Evolutionary conservation across 2,888 invertebrate species (phyloP), one percentile per base, ranked within the genome.

Genomic region (Saturnia japonica): DNA sequence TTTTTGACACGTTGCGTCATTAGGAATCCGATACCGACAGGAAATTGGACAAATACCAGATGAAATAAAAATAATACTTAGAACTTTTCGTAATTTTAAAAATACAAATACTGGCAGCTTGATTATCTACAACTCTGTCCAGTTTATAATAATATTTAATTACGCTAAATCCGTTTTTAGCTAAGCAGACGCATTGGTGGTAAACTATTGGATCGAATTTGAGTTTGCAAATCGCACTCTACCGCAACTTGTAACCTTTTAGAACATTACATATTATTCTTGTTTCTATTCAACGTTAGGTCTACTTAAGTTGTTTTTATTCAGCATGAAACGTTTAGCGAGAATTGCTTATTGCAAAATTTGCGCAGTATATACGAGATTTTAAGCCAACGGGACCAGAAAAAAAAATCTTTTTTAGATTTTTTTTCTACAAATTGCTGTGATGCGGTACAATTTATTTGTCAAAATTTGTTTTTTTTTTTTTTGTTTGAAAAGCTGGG

Each of bases 41-140:
- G 91, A 91, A 89, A 91, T 90, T 86, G 86, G 85, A 80, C 79
- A 79, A 87, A 86, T 87, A 81, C 70, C 68, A 68, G 22, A 4
- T 45, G 51, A 68, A 71, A 60, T 69, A 67, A 28, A 16, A 60
- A 68, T 34, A 70, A 12, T 57, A 28, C 57, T 28, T 60, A 28
- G 54, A 28, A 71, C 68, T 68, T n/a, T 71, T 68, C 70, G 28
- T 47, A 60, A 72, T 75, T 76, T 77, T 80, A 75, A 73, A 77
- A 76, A 16, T 19, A 47, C 74, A 76, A 72, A 67, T 71, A 75
- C 71, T 75, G 77, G 77, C 77, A 78, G 71, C 75, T 73, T 77
- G 79, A 83, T 80, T 80, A 80, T 76, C 75, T 70, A 73, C 75
- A 74, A 81, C 78, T 76, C 77, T 73, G 71, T 74, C 72, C 80